A percentile compares a stretch with the other conserved stretches of the same genome.
phyloP scores from a whole-genome alignment of 2,888 invertebrate genomes.

The Papilio protenor region DNA sequence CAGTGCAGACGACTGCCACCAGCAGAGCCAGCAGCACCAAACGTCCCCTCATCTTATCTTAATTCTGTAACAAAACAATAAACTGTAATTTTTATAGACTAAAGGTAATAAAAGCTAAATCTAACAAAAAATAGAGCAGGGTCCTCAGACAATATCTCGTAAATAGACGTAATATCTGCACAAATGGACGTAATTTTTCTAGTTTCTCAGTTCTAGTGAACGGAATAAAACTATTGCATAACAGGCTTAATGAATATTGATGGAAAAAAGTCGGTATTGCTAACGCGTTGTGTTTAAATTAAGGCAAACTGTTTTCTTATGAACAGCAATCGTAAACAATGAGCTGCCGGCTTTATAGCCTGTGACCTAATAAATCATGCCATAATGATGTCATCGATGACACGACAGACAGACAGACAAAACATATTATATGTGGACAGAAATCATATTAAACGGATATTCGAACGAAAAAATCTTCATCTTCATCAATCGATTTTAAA shows the following conservation, averaged over 20 bases:
- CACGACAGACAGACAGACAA: neutral
- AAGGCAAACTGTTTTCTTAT: neutral
- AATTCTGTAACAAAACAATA: constrained; percentile 50
- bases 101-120: neutral
- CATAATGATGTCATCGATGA: neutral
- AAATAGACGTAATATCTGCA: neutral
- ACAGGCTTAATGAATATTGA: neutral
- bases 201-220: neutral
- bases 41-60: constrained; percentile 65
- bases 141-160: neutral
- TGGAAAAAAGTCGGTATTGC: neutral
- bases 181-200: neutral
- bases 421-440: neutral
- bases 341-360: neutral
- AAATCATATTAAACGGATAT: neutral
- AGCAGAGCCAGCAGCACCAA: constrained; percentile 68
- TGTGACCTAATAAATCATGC: neutral
- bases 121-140: neutral
- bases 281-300: neutral
- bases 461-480: neutral
- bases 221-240: neutral
- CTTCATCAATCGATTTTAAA: neutral
- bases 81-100: constrained; percentile 34
- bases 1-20: constrained; percentile 64
- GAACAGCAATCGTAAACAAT: neutral